Conservation (phyloP, 1,140 invertebrate species). For the Berghia stephanieae region DNA sequence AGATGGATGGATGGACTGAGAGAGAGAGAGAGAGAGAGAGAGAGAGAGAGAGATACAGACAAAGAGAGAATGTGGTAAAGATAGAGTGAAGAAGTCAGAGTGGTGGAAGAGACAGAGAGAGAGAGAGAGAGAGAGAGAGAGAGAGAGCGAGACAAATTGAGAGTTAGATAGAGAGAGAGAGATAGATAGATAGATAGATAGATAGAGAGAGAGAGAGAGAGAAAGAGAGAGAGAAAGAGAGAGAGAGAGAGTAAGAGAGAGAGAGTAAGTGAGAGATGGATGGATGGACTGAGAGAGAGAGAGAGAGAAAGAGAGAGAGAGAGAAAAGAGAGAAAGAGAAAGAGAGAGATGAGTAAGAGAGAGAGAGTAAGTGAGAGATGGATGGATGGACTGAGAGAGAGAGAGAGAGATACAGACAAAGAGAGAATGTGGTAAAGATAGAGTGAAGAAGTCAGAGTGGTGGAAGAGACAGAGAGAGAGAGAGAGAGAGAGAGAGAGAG, state of each 20-base stretch:
- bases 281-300: not conserved
- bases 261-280: too few species aligned
- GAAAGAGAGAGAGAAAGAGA: not conserved
- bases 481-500: too few species aligned
- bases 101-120: not conserved
- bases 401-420: not conserved
- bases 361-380: slow-evolving; percentile 5
- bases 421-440: too few species aligned
- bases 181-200: not conserved
- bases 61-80: not conserved
- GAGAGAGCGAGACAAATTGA: too few species aligned
- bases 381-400: not conserved
- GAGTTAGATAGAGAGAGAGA: not conserved
- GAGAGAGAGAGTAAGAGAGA: not conserved
- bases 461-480: too few species aligned
- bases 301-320: not conserved
- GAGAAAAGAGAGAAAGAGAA: not conserved
- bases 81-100: too few species aligned
- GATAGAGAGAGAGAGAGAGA: not conserved
- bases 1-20: not conserved
- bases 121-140: not conserved
- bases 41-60: not conserved
- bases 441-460: too few species aligned
- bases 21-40: slow-evolving; percentile 6
- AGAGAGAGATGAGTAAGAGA: not conserved